These are phyloP conservation scores for Holothuria leucospilota DNA, from an alignment of 53 echinoderm and acorn worm genomes.

Conservation along the genomic window DNA sequence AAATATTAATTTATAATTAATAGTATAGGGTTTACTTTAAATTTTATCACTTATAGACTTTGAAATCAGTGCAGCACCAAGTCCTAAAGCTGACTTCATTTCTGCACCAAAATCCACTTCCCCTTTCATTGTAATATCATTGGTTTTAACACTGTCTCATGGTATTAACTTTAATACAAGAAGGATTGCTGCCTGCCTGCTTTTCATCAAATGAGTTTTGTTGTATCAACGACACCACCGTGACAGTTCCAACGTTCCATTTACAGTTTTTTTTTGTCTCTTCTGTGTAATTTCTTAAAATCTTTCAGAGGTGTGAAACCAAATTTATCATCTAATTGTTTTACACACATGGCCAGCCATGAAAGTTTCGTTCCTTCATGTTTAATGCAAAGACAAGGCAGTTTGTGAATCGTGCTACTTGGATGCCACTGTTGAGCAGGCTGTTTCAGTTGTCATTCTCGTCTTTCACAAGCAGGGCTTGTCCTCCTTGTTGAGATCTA, in stretches of 20 bases:
- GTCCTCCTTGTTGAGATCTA: neutral
- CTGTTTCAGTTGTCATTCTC: neutral
- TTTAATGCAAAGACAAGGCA: no score
- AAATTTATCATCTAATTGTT: slow-evolving; percentile 42
- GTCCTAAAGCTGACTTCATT: no score
- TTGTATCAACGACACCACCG: neutral
- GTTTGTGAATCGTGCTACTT: neutral
- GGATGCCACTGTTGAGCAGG: neutral
- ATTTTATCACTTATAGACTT: no score
- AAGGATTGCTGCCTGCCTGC: no score
- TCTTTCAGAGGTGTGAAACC: neutral
- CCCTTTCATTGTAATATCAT: no score
- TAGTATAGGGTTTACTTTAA: no score
- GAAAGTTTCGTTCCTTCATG: neutral
- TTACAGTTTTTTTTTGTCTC: neutral
- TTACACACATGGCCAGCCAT: slow-evolving; percentile 20
- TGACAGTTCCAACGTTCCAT: neutral
- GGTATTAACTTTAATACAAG: no score
- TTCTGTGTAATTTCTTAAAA: neutral
- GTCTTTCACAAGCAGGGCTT: neutral
- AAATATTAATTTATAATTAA: no score
- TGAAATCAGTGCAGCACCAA: no score
- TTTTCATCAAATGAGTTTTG: no score
- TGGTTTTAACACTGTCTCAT: no score
- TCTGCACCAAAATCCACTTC: no score